Conservation (phyloP, 92 coral and sea anemone genomes). For the Parazoanthus darwini region DNA sequence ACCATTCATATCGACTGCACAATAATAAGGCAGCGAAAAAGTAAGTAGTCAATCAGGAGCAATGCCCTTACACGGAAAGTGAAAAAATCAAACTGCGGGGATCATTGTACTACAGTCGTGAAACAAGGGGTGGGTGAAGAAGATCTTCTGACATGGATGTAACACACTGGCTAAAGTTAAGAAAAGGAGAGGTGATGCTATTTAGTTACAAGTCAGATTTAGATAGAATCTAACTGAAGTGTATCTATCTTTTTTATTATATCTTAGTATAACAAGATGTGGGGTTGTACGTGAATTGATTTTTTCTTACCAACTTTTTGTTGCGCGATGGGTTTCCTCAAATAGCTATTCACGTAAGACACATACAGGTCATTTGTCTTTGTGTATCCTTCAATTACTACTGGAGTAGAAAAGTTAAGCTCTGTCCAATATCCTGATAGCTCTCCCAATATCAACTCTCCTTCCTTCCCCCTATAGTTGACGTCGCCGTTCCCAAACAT, state of each 20-base stretch:
- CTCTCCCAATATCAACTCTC: background rate
- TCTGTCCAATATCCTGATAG: too few species aligned
- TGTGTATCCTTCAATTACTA: background rate
- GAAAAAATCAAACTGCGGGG: too few species aligned
- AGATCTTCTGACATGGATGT: too few species aligned
- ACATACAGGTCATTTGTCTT: background rate
- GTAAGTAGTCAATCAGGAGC: background rate
- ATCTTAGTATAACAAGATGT: background rate
- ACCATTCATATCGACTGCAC: conserved; percentile 21
- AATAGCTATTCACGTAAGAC: background rate
- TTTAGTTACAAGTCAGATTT: too few species aligned
- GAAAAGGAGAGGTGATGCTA: too few species aligned
- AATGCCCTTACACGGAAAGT: too few species aligned
- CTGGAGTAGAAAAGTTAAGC: background rate
- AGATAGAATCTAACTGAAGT: too few species aligned
- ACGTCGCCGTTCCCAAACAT: background rate
- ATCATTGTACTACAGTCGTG: too few species aligned
- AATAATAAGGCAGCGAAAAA: background rate
- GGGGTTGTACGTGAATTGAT: too few species aligned
- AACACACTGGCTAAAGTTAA: too few species aligned
- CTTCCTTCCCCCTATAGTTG: background rate
- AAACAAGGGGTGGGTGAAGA: too few species aligned
- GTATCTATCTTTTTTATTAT: too few species aligned
- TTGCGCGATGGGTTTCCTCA: background rate
- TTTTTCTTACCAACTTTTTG: conserved; percentile 18